These are phyloP conservation scores for Cyphomyrus plagiostoma DNA, from an alignment of 2,113 vertebrate genomes.

Conservation along the genomic window DNA sequence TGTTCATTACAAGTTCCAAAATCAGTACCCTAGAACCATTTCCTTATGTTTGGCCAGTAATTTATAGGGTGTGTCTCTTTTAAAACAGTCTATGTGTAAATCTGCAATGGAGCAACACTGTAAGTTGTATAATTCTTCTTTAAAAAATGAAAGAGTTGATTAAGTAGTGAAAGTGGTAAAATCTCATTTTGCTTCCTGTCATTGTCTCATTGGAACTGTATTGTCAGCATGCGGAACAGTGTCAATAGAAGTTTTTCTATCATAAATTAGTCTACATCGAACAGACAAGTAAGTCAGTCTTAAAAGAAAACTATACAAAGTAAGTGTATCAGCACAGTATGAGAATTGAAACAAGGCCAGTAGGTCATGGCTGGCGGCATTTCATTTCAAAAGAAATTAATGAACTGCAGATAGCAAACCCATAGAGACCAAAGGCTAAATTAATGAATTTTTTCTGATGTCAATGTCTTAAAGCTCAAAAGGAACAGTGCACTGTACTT, in stretches of 20 bases:
- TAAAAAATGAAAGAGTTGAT: background rate
- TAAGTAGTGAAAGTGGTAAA: background rate
- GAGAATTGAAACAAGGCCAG: constrained; percentile 65
- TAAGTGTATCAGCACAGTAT: constrained; percentile 44
- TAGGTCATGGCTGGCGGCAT: constrained; percentile 63
- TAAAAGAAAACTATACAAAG: constrained; percentile 66
- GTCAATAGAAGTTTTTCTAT: background rate
- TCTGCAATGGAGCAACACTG: background rate
- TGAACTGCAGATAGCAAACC: constrained; percentile 57
- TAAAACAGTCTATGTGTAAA: background rate
- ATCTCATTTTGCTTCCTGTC: background rate
- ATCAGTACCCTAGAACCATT: background rate
- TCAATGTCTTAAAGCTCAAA: constrained; percentile 43
- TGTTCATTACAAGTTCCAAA: background rate
- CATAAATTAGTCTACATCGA: background rate
- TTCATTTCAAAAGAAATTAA: constrained; percentile 65
- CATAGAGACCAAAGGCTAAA: constrained; percentile 60
- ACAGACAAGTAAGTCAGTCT: constrained; percentile 65
- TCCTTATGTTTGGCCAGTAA: background rate
- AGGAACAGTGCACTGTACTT: constrained; percentile 8
- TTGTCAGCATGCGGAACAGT: background rate
- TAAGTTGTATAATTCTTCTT: background rate
- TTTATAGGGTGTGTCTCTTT: background rate
- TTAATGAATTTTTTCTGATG: constrained; percentile 57
- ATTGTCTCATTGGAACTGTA: background rate